phyloP scores from a whole-genome alignment of 2,113 vertebrate genomes.

The Origma solitaria region DNA sequence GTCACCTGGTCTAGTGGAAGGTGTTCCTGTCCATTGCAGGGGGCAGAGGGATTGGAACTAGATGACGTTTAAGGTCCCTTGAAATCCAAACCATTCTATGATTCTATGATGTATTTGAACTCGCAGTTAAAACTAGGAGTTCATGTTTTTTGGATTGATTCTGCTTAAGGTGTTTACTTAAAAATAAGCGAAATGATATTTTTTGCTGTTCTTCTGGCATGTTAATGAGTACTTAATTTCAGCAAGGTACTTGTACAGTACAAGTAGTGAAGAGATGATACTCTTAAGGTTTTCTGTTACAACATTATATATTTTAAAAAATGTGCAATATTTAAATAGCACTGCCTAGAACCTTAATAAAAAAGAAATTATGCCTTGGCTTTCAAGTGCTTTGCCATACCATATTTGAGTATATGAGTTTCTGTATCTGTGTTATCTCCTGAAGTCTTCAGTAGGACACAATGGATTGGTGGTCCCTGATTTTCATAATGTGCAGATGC shows the following conservation, averaged over 20 bases:
- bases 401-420: rapidly evolving
- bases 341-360: background rate
- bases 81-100: background rate
- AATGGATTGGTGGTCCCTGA: background rate
- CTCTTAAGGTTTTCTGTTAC: background rate
- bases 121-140: background rate
- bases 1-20: background rate
- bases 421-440: background rate
- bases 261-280: background rate
- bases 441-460: background rate
- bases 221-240: background rate
- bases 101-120: background rate
- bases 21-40: background rate
- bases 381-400: background rate
- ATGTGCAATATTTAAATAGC: background rate
- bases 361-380: background rate
- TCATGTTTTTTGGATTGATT: background rate
- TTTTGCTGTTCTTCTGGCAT: background rate
- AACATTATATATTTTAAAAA: background rate
- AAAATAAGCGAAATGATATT: background rate
- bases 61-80: background rate
- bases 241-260: background rate
- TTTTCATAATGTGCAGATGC: background rate
- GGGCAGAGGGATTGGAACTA: background rate
- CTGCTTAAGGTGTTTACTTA: background rate